Conservation (phyloP, 2,113 vertebrate species). For the Microcebus ravelobensis region DNA sequence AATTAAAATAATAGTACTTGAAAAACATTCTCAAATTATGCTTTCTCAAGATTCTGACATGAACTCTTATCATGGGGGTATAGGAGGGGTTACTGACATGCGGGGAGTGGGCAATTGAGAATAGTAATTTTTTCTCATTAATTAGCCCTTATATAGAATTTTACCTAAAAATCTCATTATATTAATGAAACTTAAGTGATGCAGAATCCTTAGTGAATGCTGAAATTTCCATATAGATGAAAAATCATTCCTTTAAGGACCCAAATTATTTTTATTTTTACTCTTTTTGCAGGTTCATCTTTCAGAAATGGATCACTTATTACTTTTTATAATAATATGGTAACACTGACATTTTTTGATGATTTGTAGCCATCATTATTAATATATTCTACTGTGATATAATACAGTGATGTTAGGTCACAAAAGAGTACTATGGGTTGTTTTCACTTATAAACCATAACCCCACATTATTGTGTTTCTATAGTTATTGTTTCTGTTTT, state of each 20-base stretch:
- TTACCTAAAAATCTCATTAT: neutral
- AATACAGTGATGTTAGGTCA: neutral
- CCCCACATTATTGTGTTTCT: neutral
- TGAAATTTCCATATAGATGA: neutral
- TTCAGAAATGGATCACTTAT: slow-evolving; percentile 3
- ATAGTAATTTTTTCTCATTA: neutral
- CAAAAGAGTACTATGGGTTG: neutral
- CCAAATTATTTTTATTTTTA: slow-evolving; percentile 33
- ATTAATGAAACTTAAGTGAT: slow-evolving; percentile 21
- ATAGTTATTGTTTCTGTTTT: neutral
- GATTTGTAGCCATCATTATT: neutral
- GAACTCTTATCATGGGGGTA: neutral
- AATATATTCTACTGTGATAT: neutral
- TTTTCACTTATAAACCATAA: neutral
- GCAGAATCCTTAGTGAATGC: slow-evolving; percentile 8
- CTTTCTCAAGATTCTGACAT: slow-evolving; percentile 23
- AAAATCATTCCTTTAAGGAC: slow-evolving; percentile 37
- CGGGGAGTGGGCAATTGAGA: neutral
- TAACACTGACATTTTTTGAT: slow-evolving; percentile 8
- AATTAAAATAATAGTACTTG: slow-evolving; percentile 11
- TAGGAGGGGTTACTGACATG: neutral
- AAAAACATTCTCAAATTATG: slow-evolving; percentile 18
- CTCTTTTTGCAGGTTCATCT: neutral
- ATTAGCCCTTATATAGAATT: neutral
- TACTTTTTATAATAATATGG: neutral